Conservation (phyloP, 2,888 invertebrate genomes). For the Apodemia mormo region DNA sequence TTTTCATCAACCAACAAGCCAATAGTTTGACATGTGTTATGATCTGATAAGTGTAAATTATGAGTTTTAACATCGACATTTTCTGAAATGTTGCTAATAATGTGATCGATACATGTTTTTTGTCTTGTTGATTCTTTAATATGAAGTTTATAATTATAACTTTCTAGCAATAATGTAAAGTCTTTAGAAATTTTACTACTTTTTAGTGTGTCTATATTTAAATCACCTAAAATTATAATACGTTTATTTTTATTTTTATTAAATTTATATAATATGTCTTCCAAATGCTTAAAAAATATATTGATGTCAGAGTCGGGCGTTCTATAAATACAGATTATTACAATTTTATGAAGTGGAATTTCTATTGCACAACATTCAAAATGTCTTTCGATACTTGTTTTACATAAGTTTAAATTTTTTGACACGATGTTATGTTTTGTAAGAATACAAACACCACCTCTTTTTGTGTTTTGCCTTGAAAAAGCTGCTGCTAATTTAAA, state of each 20-base stretch:
- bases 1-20: too few species aligned
- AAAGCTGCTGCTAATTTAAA: background rate
- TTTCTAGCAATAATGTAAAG: too few species aligned
- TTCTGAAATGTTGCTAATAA: background rate
- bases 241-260: too few species aligned
- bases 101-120: background rate
- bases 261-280: too few species aligned
- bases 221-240: too few species aligned
- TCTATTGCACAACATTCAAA: slow-evolving; percentile 4
- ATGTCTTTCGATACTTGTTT: background rate
- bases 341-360: background rate
- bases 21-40: too few species aligned
- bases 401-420: background rate
- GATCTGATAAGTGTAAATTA: background rate
- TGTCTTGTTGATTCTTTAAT: background rate
- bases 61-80: background rate
- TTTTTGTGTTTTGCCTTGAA: background rate
- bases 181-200: too few species aligned
- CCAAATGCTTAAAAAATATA: too few species aligned
- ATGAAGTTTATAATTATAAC: background rate
- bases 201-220: too few species aligned
- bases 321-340: background rate
- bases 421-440: background rate
- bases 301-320: too few species aligned
- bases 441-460: background rate